These are phyloP conservation scores for Erithacus rubecula DNA, from an alignment of 2,797 vertebrate species.

Conservation along the genomic window DNA sequence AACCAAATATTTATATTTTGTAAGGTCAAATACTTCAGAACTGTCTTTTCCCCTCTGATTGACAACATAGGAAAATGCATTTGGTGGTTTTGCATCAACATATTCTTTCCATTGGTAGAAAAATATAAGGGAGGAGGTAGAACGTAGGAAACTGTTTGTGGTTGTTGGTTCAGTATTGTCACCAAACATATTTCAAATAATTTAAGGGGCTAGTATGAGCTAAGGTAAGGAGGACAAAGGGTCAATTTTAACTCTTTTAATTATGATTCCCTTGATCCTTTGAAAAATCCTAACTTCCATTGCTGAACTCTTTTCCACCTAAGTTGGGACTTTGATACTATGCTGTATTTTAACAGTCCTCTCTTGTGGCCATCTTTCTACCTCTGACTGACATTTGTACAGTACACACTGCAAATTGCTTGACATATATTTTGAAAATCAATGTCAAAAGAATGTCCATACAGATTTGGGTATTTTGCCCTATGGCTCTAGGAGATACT, in stretches of 20 bases:
- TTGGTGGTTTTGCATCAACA: background rate
- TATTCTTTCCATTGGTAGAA: background rate
- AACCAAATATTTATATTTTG: background rate
- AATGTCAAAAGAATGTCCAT: background rate
- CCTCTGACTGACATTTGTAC: background rate
- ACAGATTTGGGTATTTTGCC: background rate
- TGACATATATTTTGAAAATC: slow-evolving; percentile 1
- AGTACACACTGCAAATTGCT: background rate
- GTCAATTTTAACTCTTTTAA: background rate
- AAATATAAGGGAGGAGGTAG: background rate
- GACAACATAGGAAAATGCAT: background rate
- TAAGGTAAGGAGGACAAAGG: background rate
- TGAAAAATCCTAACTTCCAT: background rate
- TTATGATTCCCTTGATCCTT: background rate
- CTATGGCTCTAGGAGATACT: background rate
- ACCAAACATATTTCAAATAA: background rate
- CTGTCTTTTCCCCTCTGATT: background rate
- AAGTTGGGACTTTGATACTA: background rate
- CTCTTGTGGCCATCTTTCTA: background rate
- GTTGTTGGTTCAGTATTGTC: background rate
- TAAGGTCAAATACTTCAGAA: background rate
- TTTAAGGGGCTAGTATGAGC: background rate
- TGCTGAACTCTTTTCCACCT: background rate
- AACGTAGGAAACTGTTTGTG: background rate
- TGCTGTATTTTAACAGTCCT: background rate